These are phyloP conservation scores for Scophthalmus maximus DNA, from an alignment of 2,113 vertebrate species.

Conservation along the genomic window DNA sequence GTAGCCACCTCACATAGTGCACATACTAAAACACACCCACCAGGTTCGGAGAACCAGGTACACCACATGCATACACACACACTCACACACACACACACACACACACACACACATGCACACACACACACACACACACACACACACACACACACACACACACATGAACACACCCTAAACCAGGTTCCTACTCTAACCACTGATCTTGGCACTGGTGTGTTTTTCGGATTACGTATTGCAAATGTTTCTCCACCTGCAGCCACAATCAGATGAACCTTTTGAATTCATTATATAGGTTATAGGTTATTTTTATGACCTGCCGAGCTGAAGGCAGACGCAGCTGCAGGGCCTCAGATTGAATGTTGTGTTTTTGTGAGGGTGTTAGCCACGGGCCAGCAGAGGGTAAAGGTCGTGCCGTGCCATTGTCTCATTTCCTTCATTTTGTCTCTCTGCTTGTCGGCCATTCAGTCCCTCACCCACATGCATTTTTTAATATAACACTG, in stretches of 20 bases:
- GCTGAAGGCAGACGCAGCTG: slow-evolving; percentile 8
- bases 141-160: no score
- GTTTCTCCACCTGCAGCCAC: slow-evolving; percentile 34
- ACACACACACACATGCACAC: slow-evolving; percentile 9
- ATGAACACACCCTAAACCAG: slow-evolving; percentile 12
- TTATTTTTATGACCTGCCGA: slow-evolving; percentile 33
- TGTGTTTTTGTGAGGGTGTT: slow-evolving; percentile 4
- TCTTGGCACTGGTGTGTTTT: slow-evolving; percentile 33
- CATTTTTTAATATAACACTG: neutral
- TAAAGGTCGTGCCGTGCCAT: slow-evolving; percentile 16
- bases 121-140: neutral
- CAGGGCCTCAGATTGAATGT: slow-evolving; percentile 36
- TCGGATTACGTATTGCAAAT: slow-evolving; percentile 43
- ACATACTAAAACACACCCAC: neutral
- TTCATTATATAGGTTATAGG: slow-evolving; percentile 13
- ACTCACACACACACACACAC: slow-evolving; percentile 33
- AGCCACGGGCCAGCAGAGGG: slow-evolving; percentile 8
- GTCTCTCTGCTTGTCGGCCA: no score
- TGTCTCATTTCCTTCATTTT: slow-evolving; percentile 16
- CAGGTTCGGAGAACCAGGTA: slow-evolving; percentile 25
- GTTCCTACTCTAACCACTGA: slow-evolving; percentile 39
- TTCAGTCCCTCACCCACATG: slow-evolving; percentile 20
- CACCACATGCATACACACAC: neutral
- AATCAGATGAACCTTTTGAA: slow-evolving; percentile 59
- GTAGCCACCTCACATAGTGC: no score